Conservation (phyloP, 1,140 invertebrate genomes). For the Tachypleus tridentatus region DNA sequence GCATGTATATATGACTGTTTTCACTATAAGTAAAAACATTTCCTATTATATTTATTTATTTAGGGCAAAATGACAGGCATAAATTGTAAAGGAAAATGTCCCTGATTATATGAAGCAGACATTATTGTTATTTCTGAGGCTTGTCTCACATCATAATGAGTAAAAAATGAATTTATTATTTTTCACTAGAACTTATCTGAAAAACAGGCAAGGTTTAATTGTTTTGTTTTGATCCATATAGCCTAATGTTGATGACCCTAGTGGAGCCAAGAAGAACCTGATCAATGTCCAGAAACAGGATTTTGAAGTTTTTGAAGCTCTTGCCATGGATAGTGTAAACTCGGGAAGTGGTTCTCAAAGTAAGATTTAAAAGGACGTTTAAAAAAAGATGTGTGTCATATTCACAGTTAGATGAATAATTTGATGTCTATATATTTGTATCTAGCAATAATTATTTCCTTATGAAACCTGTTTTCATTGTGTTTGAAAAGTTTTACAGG, state of each 20-base stretch:
- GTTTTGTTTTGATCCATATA: constrained; percentile 35
- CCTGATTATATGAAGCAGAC: neutral
- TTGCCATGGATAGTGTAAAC: constrained; percentile 72
- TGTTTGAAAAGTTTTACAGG: no score
- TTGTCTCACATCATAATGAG: constrained; percentile 19
- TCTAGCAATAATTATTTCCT: no score
- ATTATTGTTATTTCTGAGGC: constrained; percentile 2
- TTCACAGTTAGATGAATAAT: no score
- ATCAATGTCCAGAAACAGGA: constrained; percentile 84
- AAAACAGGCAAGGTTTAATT: constrained; percentile 21
- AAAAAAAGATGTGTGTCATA: no score
- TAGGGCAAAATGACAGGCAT: no score
- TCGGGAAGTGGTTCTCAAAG: constrained; percentile 37
- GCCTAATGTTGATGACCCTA: constrained; percentile 74
- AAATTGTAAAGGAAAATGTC: no score
- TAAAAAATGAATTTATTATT: constrained; percentile 22
- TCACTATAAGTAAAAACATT: no score
- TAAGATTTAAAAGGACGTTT: neutral
- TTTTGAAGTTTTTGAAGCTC: constrained; percentile 95
- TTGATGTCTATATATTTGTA: no score
- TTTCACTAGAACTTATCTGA: constrained; percentile 27
- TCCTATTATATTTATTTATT: no score
- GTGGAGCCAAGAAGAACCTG: constrained; percentile 83
- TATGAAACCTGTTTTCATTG: no score
- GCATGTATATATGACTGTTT: no score